Conservation (phyloP, 2,113 vertebrate genomes). For the Rhineura floridana region DNA sequence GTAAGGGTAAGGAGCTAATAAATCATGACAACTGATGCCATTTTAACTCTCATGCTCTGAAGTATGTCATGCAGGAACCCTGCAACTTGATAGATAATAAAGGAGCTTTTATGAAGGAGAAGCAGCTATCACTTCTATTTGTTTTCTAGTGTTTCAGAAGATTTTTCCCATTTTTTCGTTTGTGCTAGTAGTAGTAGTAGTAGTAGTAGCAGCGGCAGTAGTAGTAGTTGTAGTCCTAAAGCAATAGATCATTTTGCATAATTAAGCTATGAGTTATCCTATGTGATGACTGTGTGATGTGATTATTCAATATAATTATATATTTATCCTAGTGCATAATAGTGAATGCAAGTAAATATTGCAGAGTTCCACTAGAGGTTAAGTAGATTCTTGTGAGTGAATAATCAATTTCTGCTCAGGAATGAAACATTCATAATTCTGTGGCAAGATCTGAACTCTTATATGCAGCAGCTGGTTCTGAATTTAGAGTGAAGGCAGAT, state of each 20-base stretch:
- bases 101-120: conserved; percentile 1
- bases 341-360: background rate
- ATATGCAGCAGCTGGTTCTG: background rate
- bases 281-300: background rate
- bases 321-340: background rate
- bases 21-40: conserved; percentile 19
- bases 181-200: too few relatives aligned
- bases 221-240: too few relatives aligned
- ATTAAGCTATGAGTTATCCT: background rate
- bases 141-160: background rate
- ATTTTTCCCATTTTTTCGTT: background rate
- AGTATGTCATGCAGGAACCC: background rate
- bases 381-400: background rate
- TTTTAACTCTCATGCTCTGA: background rate
- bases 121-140: background rate
- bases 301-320: background rate
- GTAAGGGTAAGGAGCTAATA: conserved; percentile 13
- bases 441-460: background rate
- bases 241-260: background rate
- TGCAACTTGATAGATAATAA: conserved; percentile 16
- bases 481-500: background rate
- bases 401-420: background rate
- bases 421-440: background rate
- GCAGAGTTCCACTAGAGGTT: background rate
- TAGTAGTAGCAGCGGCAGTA: too few relatives aligned